Percentiles rank a stretch among this genome's conserved stretches.
Evolutionary conservation across 2,888 invertebrate species (phyloP).

Genomic region (Parnassius orleans): DNA sequence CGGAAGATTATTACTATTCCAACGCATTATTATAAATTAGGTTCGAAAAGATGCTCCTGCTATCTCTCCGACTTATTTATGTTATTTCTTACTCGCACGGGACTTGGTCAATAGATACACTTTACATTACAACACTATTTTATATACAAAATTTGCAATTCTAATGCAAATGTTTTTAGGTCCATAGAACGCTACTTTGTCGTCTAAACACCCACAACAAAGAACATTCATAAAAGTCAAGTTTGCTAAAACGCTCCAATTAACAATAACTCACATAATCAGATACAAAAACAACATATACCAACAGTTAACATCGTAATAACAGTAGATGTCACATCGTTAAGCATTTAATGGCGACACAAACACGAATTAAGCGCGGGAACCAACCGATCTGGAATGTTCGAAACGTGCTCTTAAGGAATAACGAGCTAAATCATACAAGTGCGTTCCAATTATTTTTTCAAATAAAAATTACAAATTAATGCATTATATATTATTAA

Average conservation of each 20-base stretch:
- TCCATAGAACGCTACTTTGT: too few species aligned
- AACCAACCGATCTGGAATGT: conserved; percentile 42
- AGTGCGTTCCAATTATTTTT: conserved; percentile 2
- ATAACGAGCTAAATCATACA: conserved; percentile 7
- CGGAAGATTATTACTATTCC: too few species aligned
- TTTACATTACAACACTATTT: too few species aligned
- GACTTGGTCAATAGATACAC: too few species aligned
- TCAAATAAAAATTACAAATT: neutral
- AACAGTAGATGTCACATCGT: conserved; percentile 32
- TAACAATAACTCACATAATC: conserved; percentile 3
- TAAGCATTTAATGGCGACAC: conserved; percentile 39
- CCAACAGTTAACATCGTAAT: conserved; percentile 34
- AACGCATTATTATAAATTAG: too few species aligned
- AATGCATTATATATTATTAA: neutral
- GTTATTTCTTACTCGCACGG: too few species aligned
- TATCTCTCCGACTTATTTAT: too few species aligned
- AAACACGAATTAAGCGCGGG: conserved; percentile 41
- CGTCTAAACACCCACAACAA: too few species aligned
- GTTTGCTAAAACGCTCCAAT: neutral
- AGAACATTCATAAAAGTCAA: neutral
- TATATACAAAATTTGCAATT: too few species aligned
- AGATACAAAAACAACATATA: conserved; percentile 1
- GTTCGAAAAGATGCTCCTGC: too few species aligned
- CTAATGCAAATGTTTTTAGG: too few species aligned
- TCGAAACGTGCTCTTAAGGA: conserved; percentile 33